Base-by-base conservation (phyloP, 2,888 invertebrate genomes). In the Drosophila picticornis region DNA sequence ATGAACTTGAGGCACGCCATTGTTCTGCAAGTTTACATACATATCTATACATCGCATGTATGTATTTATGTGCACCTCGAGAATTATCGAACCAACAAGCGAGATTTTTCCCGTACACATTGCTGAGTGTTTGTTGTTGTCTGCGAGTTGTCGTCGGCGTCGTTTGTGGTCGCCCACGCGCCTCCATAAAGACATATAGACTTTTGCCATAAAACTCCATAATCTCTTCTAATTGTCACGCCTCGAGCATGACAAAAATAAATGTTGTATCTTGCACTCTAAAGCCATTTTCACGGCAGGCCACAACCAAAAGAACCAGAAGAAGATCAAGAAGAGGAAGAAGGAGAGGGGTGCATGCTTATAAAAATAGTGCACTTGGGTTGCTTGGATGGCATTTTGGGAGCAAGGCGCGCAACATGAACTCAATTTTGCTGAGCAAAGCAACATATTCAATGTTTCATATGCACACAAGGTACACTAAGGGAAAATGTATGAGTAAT, bases 211-310 rank as follows among this genome's bases (percentile, higher is more conserved):
- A 77, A 79, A 79, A 86, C 81, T 77, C 67, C 72, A 88, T 86
- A 90, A 88, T 80, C 86, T 90, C 83, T 70, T 77, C 71, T 86
- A 90, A 87, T 87, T 87, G 90, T 87, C 90, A 90, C 90, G 86
- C 89, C 70, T 79, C 64, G 60, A 71, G 59, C 68, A 69, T 61
- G 71, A 78, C 85, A 29, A 88, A 86, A 86, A 90, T 86, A 86
- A 77, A 80, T 77, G 59, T 61, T 61, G 57, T 51, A 77, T 74
- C 60, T 58, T 25, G 34, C 46, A 72, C 36, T 72, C 72, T 25
- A 31, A 65, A 57, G 73, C 25, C 25, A 73, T 70, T 78, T 81
- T 70, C 74, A 75, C 75, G 71, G 71, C 64, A 53, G 50, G 62
- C 32, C 31, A 62, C 68, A 43, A 50, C 43, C 29, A 53, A 27